Base-by-base conservation (phyloP, 2,888 invertebrate species). In the Mesorhabditis sp. region DNA sequence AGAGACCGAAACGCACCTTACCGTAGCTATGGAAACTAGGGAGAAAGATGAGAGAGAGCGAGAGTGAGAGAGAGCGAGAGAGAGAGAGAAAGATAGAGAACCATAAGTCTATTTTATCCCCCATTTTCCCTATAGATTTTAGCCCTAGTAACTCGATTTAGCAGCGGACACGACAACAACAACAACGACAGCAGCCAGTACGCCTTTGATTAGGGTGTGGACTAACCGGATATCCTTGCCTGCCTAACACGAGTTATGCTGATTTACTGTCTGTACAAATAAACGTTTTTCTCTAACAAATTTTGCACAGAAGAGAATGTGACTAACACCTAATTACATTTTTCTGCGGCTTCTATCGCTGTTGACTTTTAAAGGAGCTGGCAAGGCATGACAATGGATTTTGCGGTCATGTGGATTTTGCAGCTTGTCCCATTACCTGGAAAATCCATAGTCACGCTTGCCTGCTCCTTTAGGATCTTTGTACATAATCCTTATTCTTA, bases 281-380 rank as follows among this genome's bases (percentile, higher is more conserved):
- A 50, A 50, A 50, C 2, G n/a, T 50, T 50, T 13, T 50, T 50
- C n/a, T 50, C 58, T 13, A 50, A 13, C 10, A 50, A 50, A 50
- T 50, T 50, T 10, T 50, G 58, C 58, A 50, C 58, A 50, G n/a
- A 50, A 50, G 58, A 50, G n/a, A n/a, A 50, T 10, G 58, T 50
- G 58, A n/a, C 58, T 50, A 50, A 50, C 58, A 50, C n/a, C 58
- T n/a, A 50, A 13, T 50, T 50, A 50, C 58, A 50, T 13, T 50
- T 50, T 50, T 10, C 58, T 2, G 7, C 58, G n/a, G n/a, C 58
- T 50, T 50, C n/a, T 50, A 10, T 50, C 10, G n/a, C 7, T 50
- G 58, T 13, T 50, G 7, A 50, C 7, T 13, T n/a, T 50, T 50
- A 13, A n/a, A 50, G 58, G n/a, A 50, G n/a, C 58, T 50, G 7